Evolutionary conservation across 2,113 vertebrate species (phyloP).

Genomic region (Tetrao urogallus): DNA sequence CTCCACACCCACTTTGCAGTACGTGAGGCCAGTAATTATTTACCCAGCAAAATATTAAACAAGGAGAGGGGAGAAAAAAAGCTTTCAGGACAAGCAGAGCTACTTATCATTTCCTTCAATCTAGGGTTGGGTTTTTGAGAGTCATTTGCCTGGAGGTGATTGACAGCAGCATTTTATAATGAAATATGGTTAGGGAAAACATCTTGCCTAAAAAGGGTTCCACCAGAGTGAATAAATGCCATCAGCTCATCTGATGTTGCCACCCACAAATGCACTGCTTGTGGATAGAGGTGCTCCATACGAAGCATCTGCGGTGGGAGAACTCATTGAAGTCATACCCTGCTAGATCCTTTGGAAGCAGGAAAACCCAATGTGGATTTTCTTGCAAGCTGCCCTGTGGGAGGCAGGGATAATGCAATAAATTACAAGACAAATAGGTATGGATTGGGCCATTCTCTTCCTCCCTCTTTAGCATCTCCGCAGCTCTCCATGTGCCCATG

Average conservation of each 20-base stretch:
- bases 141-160: neutral
- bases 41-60: neutral
- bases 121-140: constrained; percentile 44
- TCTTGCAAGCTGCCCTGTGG: neutral
- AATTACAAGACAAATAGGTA: neutral
- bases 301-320: accelerated
- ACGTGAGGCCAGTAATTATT: constrained; percentile 22
- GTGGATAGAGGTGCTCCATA: neutral
- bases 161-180: neutral
- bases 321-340: accelerated
- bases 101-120: neutral
- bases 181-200: constrained; percentile 8
- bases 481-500: neutral
- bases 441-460: neutral
- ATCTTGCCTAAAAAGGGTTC: neutral
- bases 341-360: neutral
- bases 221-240: neutral
- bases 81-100: neutral
- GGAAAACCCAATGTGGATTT: neutral
- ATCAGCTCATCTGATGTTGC: neutral
- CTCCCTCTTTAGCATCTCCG: neutral
- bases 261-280: neutral
- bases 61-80: neutral
- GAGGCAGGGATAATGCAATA: accelerated
- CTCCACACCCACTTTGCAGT: neutral